A percentile compares a stretch with the other conserved stretches of the same genome.
These are phyloP conservation scores for Machimus atricapillus DNA, from an alignment of 2,888 invertebrate species.

Conservation along the genomic window DNA sequence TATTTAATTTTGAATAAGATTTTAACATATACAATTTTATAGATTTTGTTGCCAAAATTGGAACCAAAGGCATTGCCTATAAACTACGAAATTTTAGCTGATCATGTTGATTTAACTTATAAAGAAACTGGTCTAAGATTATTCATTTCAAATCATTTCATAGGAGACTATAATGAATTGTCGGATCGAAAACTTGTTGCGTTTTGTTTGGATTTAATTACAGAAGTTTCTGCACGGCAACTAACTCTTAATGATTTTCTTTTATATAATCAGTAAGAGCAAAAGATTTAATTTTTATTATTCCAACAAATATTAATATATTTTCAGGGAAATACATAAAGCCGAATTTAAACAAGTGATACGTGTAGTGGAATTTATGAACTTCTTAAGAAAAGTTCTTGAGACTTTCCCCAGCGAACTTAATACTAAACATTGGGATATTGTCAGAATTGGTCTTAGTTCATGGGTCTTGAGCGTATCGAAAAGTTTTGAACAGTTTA, in stretches of 20 bases:
- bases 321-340: slow-evolving; percentile 53
- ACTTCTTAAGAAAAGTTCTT: slow-evolving; percentile 56
- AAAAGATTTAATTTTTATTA: neutral
- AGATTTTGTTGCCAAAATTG: slow-evolving; percentile 55
- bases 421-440: slow-evolving; percentile 73
- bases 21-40: neutral
- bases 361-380: slow-evolving; percentile 56
- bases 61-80: slow-evolving; percentile 48
- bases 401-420: slow-evolving; percentile 56
- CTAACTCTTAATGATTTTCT: slow-evolving; percentile 57
- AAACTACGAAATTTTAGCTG: slow-evolving; percentile 7
- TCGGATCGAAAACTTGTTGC: slow-evolving; percentile 56
- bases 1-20: neutral
- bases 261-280: slow-evolving; percentile 64
- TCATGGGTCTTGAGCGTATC: slow-evolving; percentile 70
- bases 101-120: slow-evolving; percentile 25
- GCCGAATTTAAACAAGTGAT: slow-evolving; percentile 52
- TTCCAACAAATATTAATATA: neutral
- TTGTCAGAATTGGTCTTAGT: slow-evolving; percentile 72
- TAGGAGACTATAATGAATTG: slow-evolving; percentile 53
- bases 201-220: slow-evolving; percentile 55
- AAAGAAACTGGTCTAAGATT: slow-evolving; percentile 50
- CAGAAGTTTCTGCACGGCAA: slow-evolving; percentile 56
- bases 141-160: slow-evolving; percentile 57
- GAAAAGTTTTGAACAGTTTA: slow-evolving; percentile 60